These are phyloP conservation scores for Tetramorium parvispinum DNA, from an alignment of 1,140 invertebrate genomes.

Conservation along the genomic window DNA sequence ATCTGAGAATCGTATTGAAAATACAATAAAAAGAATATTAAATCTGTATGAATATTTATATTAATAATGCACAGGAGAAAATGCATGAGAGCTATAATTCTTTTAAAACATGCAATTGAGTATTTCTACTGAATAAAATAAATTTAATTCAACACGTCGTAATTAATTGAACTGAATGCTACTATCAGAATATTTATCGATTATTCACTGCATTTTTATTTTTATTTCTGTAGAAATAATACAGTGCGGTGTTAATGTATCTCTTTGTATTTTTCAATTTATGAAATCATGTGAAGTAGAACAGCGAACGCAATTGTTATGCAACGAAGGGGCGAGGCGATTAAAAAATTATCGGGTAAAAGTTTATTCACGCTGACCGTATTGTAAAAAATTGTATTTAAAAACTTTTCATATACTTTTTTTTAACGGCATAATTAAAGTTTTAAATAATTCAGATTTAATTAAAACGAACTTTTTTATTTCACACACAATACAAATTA, in stretches of 20 bases:
- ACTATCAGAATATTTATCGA: neutral
- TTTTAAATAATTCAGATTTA: neutral
- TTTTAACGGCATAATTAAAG: neutral
- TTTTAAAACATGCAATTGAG: neutral
- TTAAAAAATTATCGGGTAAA: neutral
- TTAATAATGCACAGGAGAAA: neutral
- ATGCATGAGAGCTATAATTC: neutral
- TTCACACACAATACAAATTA: neutral
- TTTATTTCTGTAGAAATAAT: neutral
- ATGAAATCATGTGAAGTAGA: neutral
- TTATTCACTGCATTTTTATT: neutral
- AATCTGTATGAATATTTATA: conserved; percentile 14
- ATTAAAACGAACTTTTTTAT: neutral
- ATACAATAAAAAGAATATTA: conserved; percentile 23
- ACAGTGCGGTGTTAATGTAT: conserved; percentile 3
- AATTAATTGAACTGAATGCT: neutral
- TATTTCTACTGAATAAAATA: neutral
- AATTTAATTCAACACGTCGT: neutral
- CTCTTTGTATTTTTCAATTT: neutral
- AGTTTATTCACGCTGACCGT: neutral
- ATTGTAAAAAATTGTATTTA: neutral
- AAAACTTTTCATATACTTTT: neutral
- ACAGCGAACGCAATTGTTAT: neutral
- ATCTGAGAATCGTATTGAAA: conserved; percentile 34
- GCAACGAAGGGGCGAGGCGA: neutral